Conservation (phyloP, 2,888 invertebrate genomes). For the Podabrus alpinus region DNA sequence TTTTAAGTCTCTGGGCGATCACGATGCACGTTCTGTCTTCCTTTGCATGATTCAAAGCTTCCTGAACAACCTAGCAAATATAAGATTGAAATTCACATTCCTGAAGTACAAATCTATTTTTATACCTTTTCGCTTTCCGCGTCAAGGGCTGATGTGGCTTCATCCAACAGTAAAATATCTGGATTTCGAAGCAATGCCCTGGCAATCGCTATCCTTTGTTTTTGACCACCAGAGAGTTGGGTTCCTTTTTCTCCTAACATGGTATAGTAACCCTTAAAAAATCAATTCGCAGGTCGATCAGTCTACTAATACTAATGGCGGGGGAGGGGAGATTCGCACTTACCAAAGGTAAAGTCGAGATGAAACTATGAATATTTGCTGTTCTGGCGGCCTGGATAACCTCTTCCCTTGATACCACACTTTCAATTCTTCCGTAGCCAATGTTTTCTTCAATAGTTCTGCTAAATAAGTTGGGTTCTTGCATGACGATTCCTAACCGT, state of each 20-base stretch:
- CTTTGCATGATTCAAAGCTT: constrained; percentile 81
- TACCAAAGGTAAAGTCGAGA: constrained; percentile 75
- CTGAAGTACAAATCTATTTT: neutral
- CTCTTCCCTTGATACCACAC: constrained; percentile 68
- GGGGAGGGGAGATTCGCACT: constrained; percentile 44
- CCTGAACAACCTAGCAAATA: constrained; percentile 70
- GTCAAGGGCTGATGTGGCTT: constrained; percentile 86
- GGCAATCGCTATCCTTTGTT: constrained; percentile 86
- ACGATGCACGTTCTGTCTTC: constrained; percentile 82
- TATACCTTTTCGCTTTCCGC: constrained; percentile 81
- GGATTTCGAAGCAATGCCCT: constrained; percentile 80
- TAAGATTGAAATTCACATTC: neutral
- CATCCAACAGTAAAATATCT: constrained; percentile 76
- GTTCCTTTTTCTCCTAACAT: constrained; percentile 78
- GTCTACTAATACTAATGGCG: too few species aligned
- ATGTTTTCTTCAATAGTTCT: constrained; percentile 89
- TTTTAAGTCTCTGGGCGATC: constrained; percentile 85
- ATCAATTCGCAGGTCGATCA: too few species aligned
- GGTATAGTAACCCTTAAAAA: constrained; percentile 76
- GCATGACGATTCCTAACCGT: constrained; percentile 86
- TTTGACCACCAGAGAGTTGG: constrained; percentile 81
- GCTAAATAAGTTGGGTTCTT: constrained; percentile 84
- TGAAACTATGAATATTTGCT: constrained; percentile 88
- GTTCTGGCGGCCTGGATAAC: constrained; percentile 78
- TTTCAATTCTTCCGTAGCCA: constrained; percentile 83